phyloP scores from a whole-genome alignment of 2,888 invertebrate genomes.

The Camptogramma bilineatum region DNA sequence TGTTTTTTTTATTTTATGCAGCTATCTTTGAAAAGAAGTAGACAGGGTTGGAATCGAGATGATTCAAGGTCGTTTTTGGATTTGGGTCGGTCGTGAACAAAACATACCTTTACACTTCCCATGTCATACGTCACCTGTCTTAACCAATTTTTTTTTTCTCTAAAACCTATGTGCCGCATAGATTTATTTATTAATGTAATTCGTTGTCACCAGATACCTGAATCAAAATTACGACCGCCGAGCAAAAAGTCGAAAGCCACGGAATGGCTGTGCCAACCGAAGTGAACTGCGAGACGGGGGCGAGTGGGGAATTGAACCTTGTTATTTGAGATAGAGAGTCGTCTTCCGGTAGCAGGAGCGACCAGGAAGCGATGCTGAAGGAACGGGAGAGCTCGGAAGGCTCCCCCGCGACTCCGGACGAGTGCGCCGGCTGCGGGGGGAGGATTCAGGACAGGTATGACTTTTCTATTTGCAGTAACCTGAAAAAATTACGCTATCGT shows the following conservation, averaged over 20 bases:
- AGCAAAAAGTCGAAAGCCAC: constrained; percentile 24
- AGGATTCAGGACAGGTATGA: constrained; percentile 86
- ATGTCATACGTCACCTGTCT: background rate
- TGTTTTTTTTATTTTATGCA: background rate
- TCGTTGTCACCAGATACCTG: constrained; percentile 29
- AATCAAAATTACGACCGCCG: constrained; percentile 36
- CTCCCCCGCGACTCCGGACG: constrained; percentile 75
- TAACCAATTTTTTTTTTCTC: background rate
- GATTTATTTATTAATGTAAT: background rate
- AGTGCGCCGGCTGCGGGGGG: constrained; percentile 88
- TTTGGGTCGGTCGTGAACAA: no score
- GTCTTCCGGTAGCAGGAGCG: constrained; percentile 59
- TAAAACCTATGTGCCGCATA: background rate
- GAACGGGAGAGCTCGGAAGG: constrained; percentile 86
- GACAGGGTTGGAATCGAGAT: no score
- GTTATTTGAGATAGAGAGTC: constrained; percentile 73
- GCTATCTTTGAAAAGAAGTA: no score
- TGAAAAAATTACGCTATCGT: no score
- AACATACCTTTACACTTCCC: background rate
- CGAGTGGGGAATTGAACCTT: constrained; percentile 59
- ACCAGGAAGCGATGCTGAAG: constrained; percentile 86
- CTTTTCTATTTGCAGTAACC: background rate
- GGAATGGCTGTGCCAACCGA: constrained; percentile 59
- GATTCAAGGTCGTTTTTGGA: no score
- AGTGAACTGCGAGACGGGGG: constrained; percentile 45